Percentiles rank a stretch among this genome's conserved stretches.
phyloP scores from a whole-genome alignment of 2,888 invertebrate species.

The Stratiomys singularior region DNA sequence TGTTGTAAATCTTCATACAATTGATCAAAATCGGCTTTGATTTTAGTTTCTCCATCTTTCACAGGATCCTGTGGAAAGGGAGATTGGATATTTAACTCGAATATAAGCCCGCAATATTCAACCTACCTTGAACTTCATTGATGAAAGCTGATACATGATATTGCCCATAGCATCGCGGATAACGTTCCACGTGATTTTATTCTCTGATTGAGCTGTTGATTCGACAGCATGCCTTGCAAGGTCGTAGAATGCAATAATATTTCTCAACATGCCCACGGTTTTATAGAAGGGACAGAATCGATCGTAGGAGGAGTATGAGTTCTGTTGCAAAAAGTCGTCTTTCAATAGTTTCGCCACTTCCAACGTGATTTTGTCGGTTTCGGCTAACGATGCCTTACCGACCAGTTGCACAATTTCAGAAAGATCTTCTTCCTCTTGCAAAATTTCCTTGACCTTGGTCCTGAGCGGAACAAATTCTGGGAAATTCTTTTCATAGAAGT shows the following conservation, averaged over 20 bases:
- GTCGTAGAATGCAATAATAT: slow-evolving; percentile 99
- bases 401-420: slow-evolving; percentile 99
- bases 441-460: slow-evolving; percentile 94
- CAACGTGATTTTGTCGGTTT: slow-evolving; percentile 98
- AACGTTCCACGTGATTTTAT: slow-evolving; percentile 98
- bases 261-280: slow-evolving; percentile 98
- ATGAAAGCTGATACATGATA: slow-evolving; percentile 95
- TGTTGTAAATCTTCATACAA: slow-evolving; percentile 96
- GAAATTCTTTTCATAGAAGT: slow-evolving; percentile 99
- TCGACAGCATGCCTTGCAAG: slow-evolving; percentile 98
- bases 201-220: slow-evolving; percentile 97
- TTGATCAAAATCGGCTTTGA: slow-evolving; percentile 96
- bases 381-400: slow-evolving; percentile 98
- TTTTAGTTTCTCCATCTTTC: slow-evolving; percentile 97
- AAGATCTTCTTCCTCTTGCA: slow-evolving; percentile 98
- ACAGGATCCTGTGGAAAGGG: slow-evolving; percentile 90
- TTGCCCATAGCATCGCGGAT: slow-evolving; percentile 98
- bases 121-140: slow-evolving; percentile 97
- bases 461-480: slow-evolving; percentile 96
- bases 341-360: slow-evolving; percentile 98
- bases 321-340: slow-evolving; percentile 99
- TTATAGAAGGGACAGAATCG: slow-evolving; percentile 99
- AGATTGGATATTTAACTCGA: background rate
- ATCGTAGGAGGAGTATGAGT: slow-evolving; percentile 95
- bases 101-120: background rate